Evolutionary conservation across 1,140 invertebrate species (phyloP), one percentile per base, ranked within the genome.

Genomic region (Drosophila orena): DNA sequence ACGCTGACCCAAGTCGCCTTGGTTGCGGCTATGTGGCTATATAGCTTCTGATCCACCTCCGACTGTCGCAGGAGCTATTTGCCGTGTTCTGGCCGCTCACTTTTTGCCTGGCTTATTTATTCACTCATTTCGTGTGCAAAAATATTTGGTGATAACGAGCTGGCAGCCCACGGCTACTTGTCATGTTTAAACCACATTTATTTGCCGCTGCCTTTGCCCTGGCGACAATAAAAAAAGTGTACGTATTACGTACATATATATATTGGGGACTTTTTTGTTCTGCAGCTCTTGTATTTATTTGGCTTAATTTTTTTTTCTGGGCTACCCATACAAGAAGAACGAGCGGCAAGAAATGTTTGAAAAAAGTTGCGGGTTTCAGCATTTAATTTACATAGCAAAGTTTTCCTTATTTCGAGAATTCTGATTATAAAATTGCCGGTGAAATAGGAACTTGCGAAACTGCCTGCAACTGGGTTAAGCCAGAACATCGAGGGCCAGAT

Each of bases 121-220:
- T 89, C 77, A 75, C 84, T 83, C 84, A 89, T 84, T 84, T 80
- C 76, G 79, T 89, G 80, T 88, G 83, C 83, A 90, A 77, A 88
- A 88, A 88, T 80, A 90, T 85, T 89, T 89, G 84, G 84, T 89
- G 84, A 88, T 88, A 88, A 88, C 84, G 84, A 89, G 84, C 85
- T 77, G 64, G 70, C 58, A 68, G 73, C 68, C 75, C 84, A 76
- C 62, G 77, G 79, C 71, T 79, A 73, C 79, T 83, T 88, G 84
- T 90, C 84, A 89, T 89, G 84, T 89, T 90, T 80, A 80, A 89
- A 72, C 80, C 85, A 89, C 84, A 90, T 89, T 89, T 89, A 89
- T 90, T 89, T 90, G 75, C 57, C 74, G 65, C 52, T 49, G 53
- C 43, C 30, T 12, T 27, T 46, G 27, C 30, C 60, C 47, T 56